A percentile compares a stretch with the other conserved stretches of the same genome.
These are phyloP conservation scores for Progne subis DNA, from an alignment of 2,113 vertebrate species.

Conservation along the genomic window DNA sequence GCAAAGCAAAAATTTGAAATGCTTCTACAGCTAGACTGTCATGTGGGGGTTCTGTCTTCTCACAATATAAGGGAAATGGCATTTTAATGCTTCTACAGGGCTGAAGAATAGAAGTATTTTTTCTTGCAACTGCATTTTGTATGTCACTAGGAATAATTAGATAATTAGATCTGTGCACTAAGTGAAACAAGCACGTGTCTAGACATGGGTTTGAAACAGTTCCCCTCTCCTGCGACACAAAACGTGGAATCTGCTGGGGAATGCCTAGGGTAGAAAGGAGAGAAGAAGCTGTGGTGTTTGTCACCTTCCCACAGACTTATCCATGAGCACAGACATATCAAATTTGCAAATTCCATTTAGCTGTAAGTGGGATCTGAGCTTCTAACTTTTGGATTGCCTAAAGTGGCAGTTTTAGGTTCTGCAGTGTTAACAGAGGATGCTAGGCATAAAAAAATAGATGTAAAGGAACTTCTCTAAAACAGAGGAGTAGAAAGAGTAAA, in stretches of 20 bases:
- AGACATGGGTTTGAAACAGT: not conserved
- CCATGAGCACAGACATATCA: not conserved
- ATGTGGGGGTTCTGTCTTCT: not conserved
- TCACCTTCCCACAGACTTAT: not conserved
- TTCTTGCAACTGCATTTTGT: not conserved
- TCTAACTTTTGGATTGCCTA: not conserved
- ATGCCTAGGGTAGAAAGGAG: not conserved
- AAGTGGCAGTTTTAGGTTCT: not conserved
- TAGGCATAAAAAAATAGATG: not conserved
- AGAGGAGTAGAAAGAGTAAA: not conserved
- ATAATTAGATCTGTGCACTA: not conserved
- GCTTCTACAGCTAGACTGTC: not conserved
- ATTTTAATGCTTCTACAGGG: not conserved
- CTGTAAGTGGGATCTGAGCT: not conserved
- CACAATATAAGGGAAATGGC: not conserved
- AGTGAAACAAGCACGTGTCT: not conserved
- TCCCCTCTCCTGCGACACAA: not conserved
- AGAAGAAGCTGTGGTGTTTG: not conserved
- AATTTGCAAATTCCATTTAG: not conserved
- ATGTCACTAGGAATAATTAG: not conserved
- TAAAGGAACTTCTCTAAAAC: not conserved
- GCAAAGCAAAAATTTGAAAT: not conserved
- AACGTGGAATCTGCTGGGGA: not conserved
- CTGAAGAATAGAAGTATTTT: not conserved
- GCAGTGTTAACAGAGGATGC: not conserved